phyloP scores from a whole-genome alignment of 2,113 vertebrate species.

The Dendrocopos noguchii region DNA sequence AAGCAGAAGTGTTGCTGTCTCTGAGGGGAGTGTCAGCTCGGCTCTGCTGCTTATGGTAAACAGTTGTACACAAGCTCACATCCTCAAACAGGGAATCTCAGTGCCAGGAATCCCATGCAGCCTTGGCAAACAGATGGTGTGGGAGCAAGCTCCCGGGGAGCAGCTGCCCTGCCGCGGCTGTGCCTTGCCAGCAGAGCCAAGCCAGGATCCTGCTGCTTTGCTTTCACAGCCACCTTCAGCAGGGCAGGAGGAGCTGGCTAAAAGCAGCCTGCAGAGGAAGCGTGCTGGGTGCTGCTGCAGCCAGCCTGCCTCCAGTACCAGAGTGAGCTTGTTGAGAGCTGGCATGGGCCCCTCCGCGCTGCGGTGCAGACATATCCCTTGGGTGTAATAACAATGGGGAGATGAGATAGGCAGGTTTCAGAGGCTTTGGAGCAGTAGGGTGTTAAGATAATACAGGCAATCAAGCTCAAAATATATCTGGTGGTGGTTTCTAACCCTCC shows the following conservation, averaged over 20 bases:
- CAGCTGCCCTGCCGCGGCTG: slow-evolving; percentile 39
- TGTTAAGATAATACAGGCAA: slow-evolving; percentile 59
- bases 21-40: slow-evolving; percentile 43
- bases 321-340: slow-evolving; percentile 12
- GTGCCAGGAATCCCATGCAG: slow-evolving; percentile 59
- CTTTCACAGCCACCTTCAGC: slow-evolving; percentile 25
- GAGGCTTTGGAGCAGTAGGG: slow-evolving; percentile 52
- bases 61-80: slow-evolving; percentile 58
- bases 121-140: slow-evolving; percentile 58
- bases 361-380: slow-evolving; percentile 62
- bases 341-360: slow-evolving; percentile 25
- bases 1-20: slow-evolving; percentile 6
- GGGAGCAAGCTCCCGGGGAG: slow-evolving; percentile 46
- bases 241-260: background rate
- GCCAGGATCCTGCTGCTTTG: slow-evolving; percentile 14
- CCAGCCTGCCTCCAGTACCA: background rate
- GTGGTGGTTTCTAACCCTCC: slow-evolving; percentile 62
- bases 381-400: slow-evolving; percentile 59
- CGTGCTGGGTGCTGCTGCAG: background rate
- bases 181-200: slow-evolving; percentile 49
- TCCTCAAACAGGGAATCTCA: slow-evolving; percentile 21
- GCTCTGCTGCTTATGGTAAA: slow-evolving; percentile 52
- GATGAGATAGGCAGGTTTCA: slow-evolving; percentile 61
- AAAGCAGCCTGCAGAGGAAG: background rate
- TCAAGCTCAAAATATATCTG: slow-evolving; percentile 56